Conservation (phyloP, 2,797 vertebrate genomes). For the Malurus leucopterus region DNA sequence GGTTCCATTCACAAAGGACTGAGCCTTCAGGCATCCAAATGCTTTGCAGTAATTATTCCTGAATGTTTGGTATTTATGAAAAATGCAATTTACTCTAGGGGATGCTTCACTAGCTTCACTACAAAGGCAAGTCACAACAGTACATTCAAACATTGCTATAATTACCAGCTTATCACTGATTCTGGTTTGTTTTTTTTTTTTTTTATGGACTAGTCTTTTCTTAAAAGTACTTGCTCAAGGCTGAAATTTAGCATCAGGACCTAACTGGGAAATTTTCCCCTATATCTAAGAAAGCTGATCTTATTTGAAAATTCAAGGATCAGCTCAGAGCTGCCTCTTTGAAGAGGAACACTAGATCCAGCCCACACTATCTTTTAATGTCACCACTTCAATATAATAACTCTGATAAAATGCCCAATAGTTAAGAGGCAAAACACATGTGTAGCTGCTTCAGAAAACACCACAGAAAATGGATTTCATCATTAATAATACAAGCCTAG, state of each 20-base stretch:
- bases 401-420: neutral
- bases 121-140: slow-evolving; percentile 19
- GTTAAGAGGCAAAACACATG: neutral
- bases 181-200: neutral
- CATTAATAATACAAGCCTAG: neutral
- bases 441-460: neutral
- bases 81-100: slow-evolving; percentile 42
- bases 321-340: neutral
- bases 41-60: slow-evolving; percentile 33
- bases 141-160: slow-evolving; percentile 26
- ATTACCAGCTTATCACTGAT: slow-evolving; percentile 4
- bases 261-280: neutral
- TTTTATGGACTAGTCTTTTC: neutral
- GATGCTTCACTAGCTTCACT: slow-evolving; percentile 14
- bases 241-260: neutral
- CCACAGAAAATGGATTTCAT: neutral
- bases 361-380: neutral
- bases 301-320: neutral
- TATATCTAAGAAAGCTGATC: neutral
- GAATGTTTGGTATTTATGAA: slow-evolving; percentile 38
- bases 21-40: slow-evolving; percentile 20
- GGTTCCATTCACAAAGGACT: slow-evolving; percentile 17
- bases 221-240: neutral
- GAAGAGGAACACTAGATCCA: neutral
- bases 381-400: neutral